A percentile compares a stretch with the other conserved stretches of the same genome.
These are phyloP conservation scores for Drosophila orena DNA, from an alignment of 1,140 invertebrate species.

Conservation along the genomic window DNA sequence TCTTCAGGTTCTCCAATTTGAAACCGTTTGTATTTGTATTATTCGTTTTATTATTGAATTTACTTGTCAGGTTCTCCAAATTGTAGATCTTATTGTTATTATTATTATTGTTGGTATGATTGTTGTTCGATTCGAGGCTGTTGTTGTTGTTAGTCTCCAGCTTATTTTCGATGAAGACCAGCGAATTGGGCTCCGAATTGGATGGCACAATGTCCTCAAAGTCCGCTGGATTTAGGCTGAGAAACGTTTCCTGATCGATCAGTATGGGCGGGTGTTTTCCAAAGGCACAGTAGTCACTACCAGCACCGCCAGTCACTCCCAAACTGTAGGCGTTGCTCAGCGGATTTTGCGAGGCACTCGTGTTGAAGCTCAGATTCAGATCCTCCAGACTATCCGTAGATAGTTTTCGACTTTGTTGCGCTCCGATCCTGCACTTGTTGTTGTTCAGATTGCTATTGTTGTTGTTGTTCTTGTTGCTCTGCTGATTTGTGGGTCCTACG, in stretches of 20 bases:
- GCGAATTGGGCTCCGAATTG: conserved; percentile 76
- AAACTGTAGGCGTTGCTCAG: conserved; percentile 73
- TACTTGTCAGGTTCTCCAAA: conserved; percentile 76
- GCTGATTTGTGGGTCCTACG: conserved; percentile 86
- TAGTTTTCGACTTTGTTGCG: conserved; percentile 54
- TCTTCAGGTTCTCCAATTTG: conserved; percentile 82
- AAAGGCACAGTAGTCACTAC: conserved; percentile 44
- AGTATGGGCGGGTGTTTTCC: conserved; percentile 76
- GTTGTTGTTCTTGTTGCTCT: conserved; percentile 46
- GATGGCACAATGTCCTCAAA: conserved; percentile 84
- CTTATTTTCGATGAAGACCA: conserved; percentile 81
- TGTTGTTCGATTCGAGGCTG: conserved; percentile 59
- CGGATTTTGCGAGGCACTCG: conserved; percentile 67
- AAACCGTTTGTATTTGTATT: conserved; percentile 84
- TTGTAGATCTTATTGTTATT: conserved; percentile 69
- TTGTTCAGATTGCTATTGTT: conserved; percentile 43
- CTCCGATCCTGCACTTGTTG: conserved; percentile 65
- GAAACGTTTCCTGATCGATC: conserved; percentile 83
- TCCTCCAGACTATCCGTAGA: conserved; percentile 79
- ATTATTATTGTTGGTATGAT: conserved; percentile 42
- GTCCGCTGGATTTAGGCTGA: conserved; percentile 82
- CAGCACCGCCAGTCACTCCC: conserved; percentile 42
- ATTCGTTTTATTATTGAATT: conserved; percentile 82
- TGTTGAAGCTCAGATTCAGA: conserved; percentile 81
- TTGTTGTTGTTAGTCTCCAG: conserved; percentile 70